phyloP scores from a whole-genome alignment of 1,140 invertebrate species.

The Contarinia nasturtii region DNA sequence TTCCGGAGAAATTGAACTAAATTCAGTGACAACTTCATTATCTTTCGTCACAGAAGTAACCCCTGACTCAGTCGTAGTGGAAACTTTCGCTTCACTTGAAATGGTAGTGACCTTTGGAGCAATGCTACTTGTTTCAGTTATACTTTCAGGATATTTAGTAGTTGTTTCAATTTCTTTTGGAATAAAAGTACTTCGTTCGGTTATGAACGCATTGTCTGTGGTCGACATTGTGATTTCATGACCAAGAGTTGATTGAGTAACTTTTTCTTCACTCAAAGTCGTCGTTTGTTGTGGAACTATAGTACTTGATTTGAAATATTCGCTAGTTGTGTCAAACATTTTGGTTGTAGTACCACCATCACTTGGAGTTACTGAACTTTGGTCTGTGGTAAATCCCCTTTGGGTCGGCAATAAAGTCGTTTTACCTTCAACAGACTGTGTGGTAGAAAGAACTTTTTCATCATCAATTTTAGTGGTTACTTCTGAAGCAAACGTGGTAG shows the following conservation, averaged over 20 bases:
- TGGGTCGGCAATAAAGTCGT: background rate
- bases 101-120: no score
- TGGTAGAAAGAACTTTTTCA: background rate
- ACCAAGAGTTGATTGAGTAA: no score
- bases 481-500: background rate
- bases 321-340: background rate
- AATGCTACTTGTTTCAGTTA: background rate
- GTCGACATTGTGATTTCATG: no score
- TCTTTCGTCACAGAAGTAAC: no score
- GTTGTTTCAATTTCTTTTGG: background rate
- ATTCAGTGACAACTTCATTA: no score
- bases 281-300: no score
- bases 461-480: background rate
- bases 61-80: no score
- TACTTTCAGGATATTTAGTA: background rate
- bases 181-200: background rate
- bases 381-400: background rate
- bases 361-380: background rate
- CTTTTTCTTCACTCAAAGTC: no score
- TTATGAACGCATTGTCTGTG: background rate
- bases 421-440: background rate
- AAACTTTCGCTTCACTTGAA: no score
- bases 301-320: no score
- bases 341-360: background rate
- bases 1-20: no score